Evolutionary conservation across 2,113 vertebrate species (phyloP), one percentile per base, ranked within the genome.

Genomic region (Pteronura brasiliensis): DNA sequence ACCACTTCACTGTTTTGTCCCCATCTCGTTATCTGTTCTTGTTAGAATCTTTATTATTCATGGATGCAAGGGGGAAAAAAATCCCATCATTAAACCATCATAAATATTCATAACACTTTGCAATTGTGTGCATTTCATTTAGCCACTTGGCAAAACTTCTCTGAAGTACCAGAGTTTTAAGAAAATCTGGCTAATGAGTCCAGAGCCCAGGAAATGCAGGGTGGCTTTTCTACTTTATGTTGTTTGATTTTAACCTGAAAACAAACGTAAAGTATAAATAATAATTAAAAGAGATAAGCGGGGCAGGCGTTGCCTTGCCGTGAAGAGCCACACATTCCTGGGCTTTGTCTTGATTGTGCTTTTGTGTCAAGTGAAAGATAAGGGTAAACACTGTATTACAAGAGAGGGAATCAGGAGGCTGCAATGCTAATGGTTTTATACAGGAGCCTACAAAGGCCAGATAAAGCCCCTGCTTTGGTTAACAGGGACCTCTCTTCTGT

Each of bases 91-190:
- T 99, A 99, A 98, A 98, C 87, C 85, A 98, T 94, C 97, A 99
- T 99, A 99, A 99, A 99, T 99, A 99, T 99, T 99, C 98, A 99
- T 99, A 98, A 98, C 94, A 84, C 97, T 98, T 97, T 95, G 98
- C 96, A 97, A 98, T 72, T 93, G 92, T 97, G 81, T 98, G 97
- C 95, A 97, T 98, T 99, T 98, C 94, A 98, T 98, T 98, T 98
- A 98, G 86, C 96, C 94, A 97, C 98, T 98, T 98, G 98, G 98
- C 97, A 98, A 98, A 98, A 98, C 95, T 98, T 98, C 98, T 98
- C 98, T 95, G 74, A 98, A 98, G 96, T 96, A 97, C 79, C 94
- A 77, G 92, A 98, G 96, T 98, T 98, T 98, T 98, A 96, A 98
- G 97, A 96, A 97, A 98, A 98, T 97, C 85, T 98, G 96, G 94